phyloP scores from a whole-genome alignment of 2,113 vertebrate genomes.

The Oncorhynchus mykiss region DNA sequence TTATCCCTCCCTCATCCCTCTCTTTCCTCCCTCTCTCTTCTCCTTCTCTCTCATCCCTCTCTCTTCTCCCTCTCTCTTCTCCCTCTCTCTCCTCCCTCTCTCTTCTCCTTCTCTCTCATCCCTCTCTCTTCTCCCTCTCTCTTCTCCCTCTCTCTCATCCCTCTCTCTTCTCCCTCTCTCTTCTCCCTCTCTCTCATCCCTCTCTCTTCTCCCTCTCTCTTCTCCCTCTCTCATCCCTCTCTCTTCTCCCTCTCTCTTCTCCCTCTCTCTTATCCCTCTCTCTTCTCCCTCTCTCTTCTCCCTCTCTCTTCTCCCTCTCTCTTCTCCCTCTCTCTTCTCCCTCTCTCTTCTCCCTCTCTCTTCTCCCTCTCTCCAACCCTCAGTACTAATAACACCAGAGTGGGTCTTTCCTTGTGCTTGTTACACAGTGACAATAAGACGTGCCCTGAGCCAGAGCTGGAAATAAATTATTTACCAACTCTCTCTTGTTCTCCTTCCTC shows the following conservation, averaged over 20 bases:
- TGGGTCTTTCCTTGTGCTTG: constrained; percentile 70
- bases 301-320: constrained; percentile 31
- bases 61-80: too few relatives aligned
- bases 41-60: too few relatives aligned
- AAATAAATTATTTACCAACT: constrained; percentile 78
- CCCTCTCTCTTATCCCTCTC: constrained; percentile 52
- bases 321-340: constrained; percentile 19
- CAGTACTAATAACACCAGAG: constrained; percentile 69
- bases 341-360: constrained; percentile 46
- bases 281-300: background rate
- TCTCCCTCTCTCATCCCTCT: constrained; percentile 21
- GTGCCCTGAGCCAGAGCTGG: constrained; percentile 70
- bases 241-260: constrained; percentile 41
- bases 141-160: too few relatives aligned
- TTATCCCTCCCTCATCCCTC: too few relatives aligned
- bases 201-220: too few relatives aligned
- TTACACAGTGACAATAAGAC: constrained; percentile 75
- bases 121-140: too few relatives aligned
- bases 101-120: too few relatives aligned
- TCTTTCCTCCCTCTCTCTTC: too few relatives aligned
- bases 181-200: too few relatives aligned
- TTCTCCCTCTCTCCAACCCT: constrained; percentile 42
- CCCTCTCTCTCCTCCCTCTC: too few relatives aligned
- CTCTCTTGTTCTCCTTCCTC: constrained; percentile 62
- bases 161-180: too few relatives aligned